Evolutionary conservation across 2,113 vertebrate species (phyloP), one percentile per base, ranked within the genome.

Genomic region (Rhinoderma darwinii): DNA sequence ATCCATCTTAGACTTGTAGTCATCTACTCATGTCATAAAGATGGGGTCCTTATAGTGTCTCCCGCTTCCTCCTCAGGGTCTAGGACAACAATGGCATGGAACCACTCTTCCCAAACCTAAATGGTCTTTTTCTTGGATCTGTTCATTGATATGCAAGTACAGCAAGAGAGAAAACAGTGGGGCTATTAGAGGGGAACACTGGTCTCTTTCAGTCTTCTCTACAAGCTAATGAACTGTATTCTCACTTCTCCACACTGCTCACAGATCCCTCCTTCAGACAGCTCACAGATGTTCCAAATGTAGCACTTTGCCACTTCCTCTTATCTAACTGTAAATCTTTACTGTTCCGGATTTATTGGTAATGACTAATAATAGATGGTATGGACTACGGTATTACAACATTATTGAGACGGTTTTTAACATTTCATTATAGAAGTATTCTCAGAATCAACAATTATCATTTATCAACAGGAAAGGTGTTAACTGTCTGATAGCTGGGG

Each of bases 221-320:
- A 44, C 75, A 79, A 43, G 27, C 59, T 79, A 80, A 79, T 86
- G 63, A 80, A 86, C 84, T 86, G 20, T 27, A 86, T 80, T 72
- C 76, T 68, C 35, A 86, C 61, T 56, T 51, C 63, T 80, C 32
- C 50, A 37, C 61, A 72, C 22, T 43, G 37, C 43, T 70, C 39
- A 44, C 73, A 85, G 54, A 85, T 56, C 30, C 54, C 17, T 61
- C 54, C 73, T 77, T 77, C 72, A 77, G 72, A 77, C 73, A 85
- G 56, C 72, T 63, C 35, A 54, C 72, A 85, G 83, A 77, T 85
- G 83, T 66, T 56, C 25, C 43, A 66, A 84, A 32, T 35, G 5
- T 14, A 77, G 68, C 30, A 66, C 39, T 35, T 63, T 50, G 17
- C 84, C 54, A 76, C 84, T 86, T 86, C 84, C 84, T 86, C 56